phyloP scores from a whole-genome alignment of 2,888 invertebrate species.

The Acronicta psi region DNA sequence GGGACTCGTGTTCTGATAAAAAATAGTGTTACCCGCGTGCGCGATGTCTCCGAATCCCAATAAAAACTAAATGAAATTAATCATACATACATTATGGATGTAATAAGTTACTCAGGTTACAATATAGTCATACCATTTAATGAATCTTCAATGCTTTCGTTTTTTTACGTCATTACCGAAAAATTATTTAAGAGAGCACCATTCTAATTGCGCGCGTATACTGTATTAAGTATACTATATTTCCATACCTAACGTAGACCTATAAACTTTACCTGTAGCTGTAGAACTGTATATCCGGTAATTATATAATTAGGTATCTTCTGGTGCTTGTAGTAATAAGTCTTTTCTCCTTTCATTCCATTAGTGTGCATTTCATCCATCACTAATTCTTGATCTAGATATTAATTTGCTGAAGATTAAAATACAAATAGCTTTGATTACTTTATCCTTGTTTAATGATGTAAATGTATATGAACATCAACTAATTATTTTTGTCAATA shows the following conservation, averaged over 20 bases:
- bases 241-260: slow-evolving; percentile 58
- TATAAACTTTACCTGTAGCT: slow-evolving; percentile 57
- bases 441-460: slow-evolving; percentile 28
- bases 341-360: slow-evolving; percentile 82
- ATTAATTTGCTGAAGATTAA: slow-evolving; percentile 30
- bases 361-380: slow-evolving; percentile 73
- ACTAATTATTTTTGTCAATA: slow-evolving; percentile 48
- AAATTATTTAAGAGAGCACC: not conserved
- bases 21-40: slow-evolving; percentile 39
- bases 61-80: not conserved
- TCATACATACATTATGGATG: not conserved
- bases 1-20: slow-evolving; percentile 39
- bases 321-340: slow-evolving; percentile 87
- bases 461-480: slow-evolving; percentile 37
- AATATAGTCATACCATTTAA: slow-evolving; percentile 6
- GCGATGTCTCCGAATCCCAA: slow-evolving; percentile 14
- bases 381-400: slow-evolving; percentile 49
- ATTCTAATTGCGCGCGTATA: slow-evolving; percentile 38
- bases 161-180: slow-evolving; percentile 1
- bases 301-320: slow-evolving; percentile 74
- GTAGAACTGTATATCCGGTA: slow-evolving; percentile 66
- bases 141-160: slow-evolving; percentile 16
- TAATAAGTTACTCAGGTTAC: too few relatives aligned
- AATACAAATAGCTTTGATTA: slow-evolving; percentile 32
- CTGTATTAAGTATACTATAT: slow-evolving; percentile 49